Base-by-base conservation (phyloP, 2,888 invertebrate species). In the Lasioglossum vierecki region DNA sequence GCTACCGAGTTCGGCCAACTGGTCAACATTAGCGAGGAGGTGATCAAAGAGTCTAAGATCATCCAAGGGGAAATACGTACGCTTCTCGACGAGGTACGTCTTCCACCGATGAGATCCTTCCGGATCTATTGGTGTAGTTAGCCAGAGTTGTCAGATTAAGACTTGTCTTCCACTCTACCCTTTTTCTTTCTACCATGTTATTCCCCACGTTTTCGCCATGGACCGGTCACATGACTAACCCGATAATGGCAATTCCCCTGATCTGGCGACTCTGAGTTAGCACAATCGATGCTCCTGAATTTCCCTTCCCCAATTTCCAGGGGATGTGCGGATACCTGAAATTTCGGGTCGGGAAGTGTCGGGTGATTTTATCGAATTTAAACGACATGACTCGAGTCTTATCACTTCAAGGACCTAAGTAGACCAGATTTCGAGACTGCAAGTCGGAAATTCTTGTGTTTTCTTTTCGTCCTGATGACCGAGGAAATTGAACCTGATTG, bases 11-110 rank as follows among this genome's bases (percentile, higher is more conserved):
- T 93, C 41, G 88, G 95, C 74, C 88, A 91, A 18, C 94, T 93
- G n/a, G 85, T 93, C 9, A 92, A 95, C 68, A 93, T 96, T 9
- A 95, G 96, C 18, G 97, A 97, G 53, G 97, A 97, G 87, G 96
- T 96, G 0, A 94, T 96, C 39, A 96, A 95, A 76, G 96, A 96
- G 84, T 96, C 96, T 76, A 96, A 96, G 90, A 92, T 95, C 0
- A 96, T 97, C 26, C 96, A 97, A 92, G 96, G 96, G 49, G 97
- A 96, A 90, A 98, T 98, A 82, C 93, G 97, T 11, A 95, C 96
- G 79, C 95, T 97, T 73, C 95, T 98, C 88, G 96, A 96, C 84
- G 96, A 98, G 95, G 98, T 97, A 95, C 39, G 88, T 86, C 13
- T 72, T 76, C 13, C 72, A 49, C 72, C 57, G 44, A 77, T 53